Conservation (phyloP, 2,113 vertebrate species). For the Columbina picui region DNA sequence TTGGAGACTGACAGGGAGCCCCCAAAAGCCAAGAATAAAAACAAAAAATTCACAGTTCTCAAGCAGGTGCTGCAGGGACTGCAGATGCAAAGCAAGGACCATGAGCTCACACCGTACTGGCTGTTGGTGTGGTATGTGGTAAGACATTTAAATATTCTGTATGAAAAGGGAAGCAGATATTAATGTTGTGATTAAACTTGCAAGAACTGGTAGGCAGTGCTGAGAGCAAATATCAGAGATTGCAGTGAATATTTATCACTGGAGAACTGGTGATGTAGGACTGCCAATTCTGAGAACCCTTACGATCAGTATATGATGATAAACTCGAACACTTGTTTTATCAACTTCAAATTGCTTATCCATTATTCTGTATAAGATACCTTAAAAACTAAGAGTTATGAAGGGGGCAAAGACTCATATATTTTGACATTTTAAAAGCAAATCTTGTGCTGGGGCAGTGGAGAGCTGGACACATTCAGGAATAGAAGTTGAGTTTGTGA, state of each 20-base stretch:
- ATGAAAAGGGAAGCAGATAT: neutral
- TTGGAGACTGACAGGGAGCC: neutral
- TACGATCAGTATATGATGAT: neutral
- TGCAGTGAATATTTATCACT: neutral
- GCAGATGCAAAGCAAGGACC: neutral
- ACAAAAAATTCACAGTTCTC: neutral
- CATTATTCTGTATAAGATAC: neutral
- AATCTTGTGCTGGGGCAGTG: accelerated
- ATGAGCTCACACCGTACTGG: neutral
- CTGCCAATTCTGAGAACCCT: neutral
- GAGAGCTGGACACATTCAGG: neutral
- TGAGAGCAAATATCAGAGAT: neutral
- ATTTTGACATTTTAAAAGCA: neutral
- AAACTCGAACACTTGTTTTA: neutral
- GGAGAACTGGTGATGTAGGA: neutral
- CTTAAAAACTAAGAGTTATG: neutral
- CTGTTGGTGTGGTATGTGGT: neutral
- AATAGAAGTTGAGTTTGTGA: neutral
- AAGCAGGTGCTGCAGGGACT: neutral
- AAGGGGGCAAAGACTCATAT: neutral
- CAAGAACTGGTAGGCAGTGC: neutral
- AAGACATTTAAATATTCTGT: neutral
- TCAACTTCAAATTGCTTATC: neutral
- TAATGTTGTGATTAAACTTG: neutral
- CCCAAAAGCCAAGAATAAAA: neutral